Conservation (phyloP, 2,113 vertebrate species). For the Centropus bengalensis region DNA sequence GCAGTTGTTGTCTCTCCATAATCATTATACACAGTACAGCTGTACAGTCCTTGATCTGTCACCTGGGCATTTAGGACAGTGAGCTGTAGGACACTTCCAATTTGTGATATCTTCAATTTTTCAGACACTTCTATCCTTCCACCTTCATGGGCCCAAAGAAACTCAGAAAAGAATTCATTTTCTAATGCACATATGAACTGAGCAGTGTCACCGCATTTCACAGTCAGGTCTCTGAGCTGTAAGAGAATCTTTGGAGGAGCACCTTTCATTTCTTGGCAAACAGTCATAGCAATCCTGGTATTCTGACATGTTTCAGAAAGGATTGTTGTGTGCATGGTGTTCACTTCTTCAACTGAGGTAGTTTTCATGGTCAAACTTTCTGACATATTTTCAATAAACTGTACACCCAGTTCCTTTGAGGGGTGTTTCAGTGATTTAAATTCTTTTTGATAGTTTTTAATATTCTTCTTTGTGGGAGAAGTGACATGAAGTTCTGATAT, state of each 20-base stretch:
- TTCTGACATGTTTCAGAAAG: slow-evolving; percentile 55
- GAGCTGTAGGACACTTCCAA: slow-evolving; percentile 78
- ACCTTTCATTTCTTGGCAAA: not conserved
- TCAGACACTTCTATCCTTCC: slow-evolving; percentile 72
- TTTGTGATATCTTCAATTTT: slow-evolving; percentile 78
- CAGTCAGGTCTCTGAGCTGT: slow-evolving; percentile 80
- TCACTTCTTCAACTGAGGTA: slow-evolving; percentile 32
- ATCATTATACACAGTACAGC: slow-evolving; percentile 81
- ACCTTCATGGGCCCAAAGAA: slow-evolving; percentile 83
- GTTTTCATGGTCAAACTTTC: slow-evolving; percentile 73
- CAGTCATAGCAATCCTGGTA: slow-evolving; percentile 7
- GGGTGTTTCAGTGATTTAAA: slow-evolving; percentile 75
- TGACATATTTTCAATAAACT: slow-evolving; percentile 79
- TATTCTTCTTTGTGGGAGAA: slow-evolving; percentile 76
- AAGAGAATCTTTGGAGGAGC: slow-evolving; percentile 73
- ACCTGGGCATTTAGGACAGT: slow-evolving; percentile 76
- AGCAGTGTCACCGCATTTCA: slow-evolving; percentile 78
- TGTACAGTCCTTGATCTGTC: slow-evolving; percentile 84
- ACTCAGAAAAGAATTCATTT: slow-evolving; percentile 76
- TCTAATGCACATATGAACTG: slow-evolving; percentile 84
- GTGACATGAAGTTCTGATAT: slow-evolving; percentile 70
- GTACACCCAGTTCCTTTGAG: slow-evolving; percentile 64
- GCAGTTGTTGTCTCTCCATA: slow-evolving; percentile 80
- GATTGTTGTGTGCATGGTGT: slow-evolving; percentile 19
- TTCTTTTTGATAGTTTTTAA: slow-evolving; percentile 74